A percentile compares a stretch with the other conserved stretches of the same genome.
Conservation (phyloP, 2,888 invertebrate species). For the Stenurella melanura region DNA sequence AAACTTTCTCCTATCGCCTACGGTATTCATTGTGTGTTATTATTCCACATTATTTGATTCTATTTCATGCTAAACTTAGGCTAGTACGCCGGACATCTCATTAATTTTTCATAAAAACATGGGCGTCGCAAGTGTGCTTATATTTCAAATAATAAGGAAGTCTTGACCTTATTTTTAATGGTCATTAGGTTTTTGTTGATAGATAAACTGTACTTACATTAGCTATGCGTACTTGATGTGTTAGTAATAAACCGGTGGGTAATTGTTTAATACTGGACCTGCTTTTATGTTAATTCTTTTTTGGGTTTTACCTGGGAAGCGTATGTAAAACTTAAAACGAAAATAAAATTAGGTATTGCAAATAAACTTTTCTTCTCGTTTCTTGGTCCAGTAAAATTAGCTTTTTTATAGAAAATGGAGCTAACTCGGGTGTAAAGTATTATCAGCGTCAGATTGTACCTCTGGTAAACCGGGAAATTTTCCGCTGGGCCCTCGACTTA, state of each 20-base stretch:
- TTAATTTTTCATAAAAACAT: conserved; percentile 54
- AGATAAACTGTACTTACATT: neutral
- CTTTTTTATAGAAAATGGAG: no score
- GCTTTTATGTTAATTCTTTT: neutral
- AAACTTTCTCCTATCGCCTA: conserved; percentile 66
- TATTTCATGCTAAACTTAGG: conserved; percentile 46
- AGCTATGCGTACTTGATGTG: conserved; percentile 17
- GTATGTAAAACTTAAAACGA: neutral
- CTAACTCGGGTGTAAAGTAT: no score
- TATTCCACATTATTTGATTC: conserved; percentile 55
- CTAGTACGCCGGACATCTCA: conserved; percentile 51
- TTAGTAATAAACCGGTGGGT: neutral
- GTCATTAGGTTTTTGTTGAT: conserved; percentile 23
- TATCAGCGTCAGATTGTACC: no score
- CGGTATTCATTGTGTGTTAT: conserved; percentile 61
- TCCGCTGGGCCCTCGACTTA: no score
- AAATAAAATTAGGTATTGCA: no score
- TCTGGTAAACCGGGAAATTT: no score
- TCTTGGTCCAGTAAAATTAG: no score
- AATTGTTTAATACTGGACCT: neutral
- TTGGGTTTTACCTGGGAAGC: neutral
- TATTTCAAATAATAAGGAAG: conserved; percentile 21
- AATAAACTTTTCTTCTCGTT: no score
- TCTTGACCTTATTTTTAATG: conserved; percentile 27
- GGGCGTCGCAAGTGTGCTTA: conserved; percentile 50